Percentiles rank a stretch among this genome's conserved stretches.
Conservation (phyloP, 2,113 vertebrate species). For the Barbus barbus region DNA sequence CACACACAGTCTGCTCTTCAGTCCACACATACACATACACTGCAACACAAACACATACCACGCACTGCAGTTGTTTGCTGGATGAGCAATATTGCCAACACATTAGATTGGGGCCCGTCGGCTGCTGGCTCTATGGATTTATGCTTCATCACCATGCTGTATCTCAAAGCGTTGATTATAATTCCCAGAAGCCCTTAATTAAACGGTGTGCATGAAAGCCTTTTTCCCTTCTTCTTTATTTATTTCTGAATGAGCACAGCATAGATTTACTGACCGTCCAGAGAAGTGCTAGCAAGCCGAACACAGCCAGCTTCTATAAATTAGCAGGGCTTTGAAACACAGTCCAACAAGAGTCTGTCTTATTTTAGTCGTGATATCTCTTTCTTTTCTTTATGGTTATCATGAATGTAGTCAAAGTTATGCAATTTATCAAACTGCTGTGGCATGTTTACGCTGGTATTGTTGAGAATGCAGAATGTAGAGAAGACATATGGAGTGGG, state of each 20-base stretch:
- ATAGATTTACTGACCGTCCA: slow-evolving; percentile 67
- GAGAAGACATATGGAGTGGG: slow-evolving; percentile 6
- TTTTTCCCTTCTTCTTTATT: slow-evolving; percentile 60
- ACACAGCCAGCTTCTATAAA: slow-evolving; percentile 57
- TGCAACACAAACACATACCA: background rate
- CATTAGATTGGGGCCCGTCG: slow-evolving; percentile 60
- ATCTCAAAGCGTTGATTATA: slow-evolving; percentile 72
- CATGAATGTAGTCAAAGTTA: background rate
- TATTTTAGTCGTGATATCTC: slow-evolving; percentile 56
- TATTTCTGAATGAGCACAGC: slow-evolving; percentile 59
- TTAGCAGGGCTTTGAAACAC: slow-evolving; percentile 24
- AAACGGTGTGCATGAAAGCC: slow-evolving; percentile 62
- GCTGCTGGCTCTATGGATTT: slow-evolving; percentile 67
- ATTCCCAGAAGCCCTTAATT: slow-evolving; percentile 75
- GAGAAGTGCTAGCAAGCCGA: slow-evolving; percentile 41
- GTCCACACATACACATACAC: slow-evolving; percentile 14
- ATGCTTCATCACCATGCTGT: slow-evolving; percentile 69
- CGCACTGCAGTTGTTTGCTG: slow-evolving; percentile 60
- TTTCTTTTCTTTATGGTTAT: background rate
- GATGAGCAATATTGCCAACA: slow-evolving; percentile 60
- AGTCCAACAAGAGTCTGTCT: slow-evolving; percentile 41
- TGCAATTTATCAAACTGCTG: background rate
- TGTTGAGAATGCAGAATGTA: background rate
- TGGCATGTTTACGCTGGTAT: background rate
- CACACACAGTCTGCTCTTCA: background rate